Conservation (phyloP, 1,140 invertebrate species). For the Galleria mellonella region DNA sequence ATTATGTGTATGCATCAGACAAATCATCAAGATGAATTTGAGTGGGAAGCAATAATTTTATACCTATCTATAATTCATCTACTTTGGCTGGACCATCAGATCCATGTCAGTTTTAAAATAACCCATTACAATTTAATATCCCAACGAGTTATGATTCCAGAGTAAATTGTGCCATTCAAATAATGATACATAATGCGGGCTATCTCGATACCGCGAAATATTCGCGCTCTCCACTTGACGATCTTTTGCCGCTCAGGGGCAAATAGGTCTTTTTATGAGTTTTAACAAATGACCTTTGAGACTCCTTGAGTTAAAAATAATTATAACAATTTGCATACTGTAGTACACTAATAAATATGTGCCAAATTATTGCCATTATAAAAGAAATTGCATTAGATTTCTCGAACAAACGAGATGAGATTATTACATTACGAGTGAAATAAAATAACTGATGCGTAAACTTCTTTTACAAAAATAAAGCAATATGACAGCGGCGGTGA, state of each 20-base stretch:
- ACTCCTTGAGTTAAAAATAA: too few species aligned
- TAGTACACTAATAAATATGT: too few species aligned
- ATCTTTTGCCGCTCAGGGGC: constrained; percentile 6
- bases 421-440: constrained; percentile 55
- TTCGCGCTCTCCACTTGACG: constrained; percentile 4
- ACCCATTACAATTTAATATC: constrained; percentile 53
- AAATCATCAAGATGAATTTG: too few species aligned
- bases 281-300: too few species aligned
- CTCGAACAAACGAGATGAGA: constrained; percentile 32
- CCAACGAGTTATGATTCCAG: constrained; percentile 37
- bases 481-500: constrained; percentile 58
- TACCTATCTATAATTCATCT: constrained; percentile 4
- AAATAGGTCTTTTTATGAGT: too few species aligned
- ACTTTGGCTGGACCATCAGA: constrained; percentile 6
- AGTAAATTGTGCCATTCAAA: constrained; percentile 61
- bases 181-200: constrained; percentile 66
- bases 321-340: too few species aligned
- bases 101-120: constrained; percentile 38
- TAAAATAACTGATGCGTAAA: constrained; percentile 68
- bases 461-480: constrained; percentile 52
- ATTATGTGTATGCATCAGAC: too few species aligned
- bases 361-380: neutral
- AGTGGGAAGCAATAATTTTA: too few species aligned
- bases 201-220: constrained; percentile 37
- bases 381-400: constrained; percentile 16